Conservation (phyloP, 2,113 vertebrate genomes). For the Motacilla tschutschensis region DNA sequence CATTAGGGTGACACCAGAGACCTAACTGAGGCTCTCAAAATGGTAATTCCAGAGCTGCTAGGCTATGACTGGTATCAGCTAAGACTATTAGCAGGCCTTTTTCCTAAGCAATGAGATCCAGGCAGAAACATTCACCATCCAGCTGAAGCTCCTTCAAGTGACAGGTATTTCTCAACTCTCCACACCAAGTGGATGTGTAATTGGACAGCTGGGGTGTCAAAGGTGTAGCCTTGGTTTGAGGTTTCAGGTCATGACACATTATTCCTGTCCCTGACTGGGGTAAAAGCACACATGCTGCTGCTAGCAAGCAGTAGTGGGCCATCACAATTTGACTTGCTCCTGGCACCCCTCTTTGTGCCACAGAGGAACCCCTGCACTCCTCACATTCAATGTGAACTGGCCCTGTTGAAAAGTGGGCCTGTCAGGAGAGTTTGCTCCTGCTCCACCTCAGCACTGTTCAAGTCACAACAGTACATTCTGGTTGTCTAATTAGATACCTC, state of each 20-base stretch:
- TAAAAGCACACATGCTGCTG: background rate
- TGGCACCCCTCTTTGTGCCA: background rate
- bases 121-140: background rate
- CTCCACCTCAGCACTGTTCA: background rate
- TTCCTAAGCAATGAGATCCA: background rate
- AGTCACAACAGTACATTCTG: background rate
- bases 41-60: background rate
- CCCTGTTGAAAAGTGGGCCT: background rate
- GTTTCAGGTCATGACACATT: background rate
- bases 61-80: background rate
- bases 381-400: background rate
- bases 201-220: background rate
- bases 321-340: background rate
- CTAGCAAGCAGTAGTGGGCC: background rate
- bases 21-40: background rate
- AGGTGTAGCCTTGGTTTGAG: background rate
- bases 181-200: background rate
- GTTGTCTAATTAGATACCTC: background rate
- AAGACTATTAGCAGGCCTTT: background rate
- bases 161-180: background rate
- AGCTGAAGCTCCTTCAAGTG: background rate
- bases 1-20: background rate
- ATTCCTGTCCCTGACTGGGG: accelerated
- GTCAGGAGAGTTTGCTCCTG: background rate
- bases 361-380: background rate